Base-by-base conservation (phyloP, 2,797 vertebrate species). In the Orientallactaga sibirica region DNA sequence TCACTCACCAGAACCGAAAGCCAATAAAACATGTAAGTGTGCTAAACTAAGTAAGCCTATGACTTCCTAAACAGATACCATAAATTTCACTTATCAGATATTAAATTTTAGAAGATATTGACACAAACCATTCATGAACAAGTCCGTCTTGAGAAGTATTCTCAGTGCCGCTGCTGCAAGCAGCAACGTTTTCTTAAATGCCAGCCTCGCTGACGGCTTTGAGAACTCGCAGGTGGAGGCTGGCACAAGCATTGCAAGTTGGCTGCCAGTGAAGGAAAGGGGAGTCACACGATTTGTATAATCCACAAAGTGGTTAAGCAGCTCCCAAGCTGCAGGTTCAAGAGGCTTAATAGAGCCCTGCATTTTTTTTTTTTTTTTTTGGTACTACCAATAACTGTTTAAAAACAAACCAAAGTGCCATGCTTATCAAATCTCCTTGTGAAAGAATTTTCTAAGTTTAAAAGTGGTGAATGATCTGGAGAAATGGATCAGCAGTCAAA, bases 381-480 rank as follows among this genome's bases (percentile, higher is more conserved):
- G 5, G 43, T 48, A 48, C 8, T 48, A 48, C 5, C 48, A 48
- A 8, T 48, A 48, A 48, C 48, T 48, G 48, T 48, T 48, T n/a
- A 37, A 37, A 37, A 37, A 37, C 75, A 62, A 41, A 43, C 77
- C 6, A 78, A 62, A 82, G 88, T 79, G 52, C 25, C 90, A 16
- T 48, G 7, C 37, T 79, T 76, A 82, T 66, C 6, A 43, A 75
- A 18, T 87, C 3, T 66, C 16, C 71, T 76, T 7, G 0, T 5
- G 48, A 48, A 64, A 91, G 14, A n/a, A 24, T 25, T 95, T 91
- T 77, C 41, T 86, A 90, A 67, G 7, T 25, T 41, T 91, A 88
- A 84, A 79, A 67, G 7, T 61, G 33, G 48, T 61, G 20, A 48
- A 48, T 48, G 48, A 48, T 7, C 48, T 48, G 48, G 48, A 48